phyloP scores from a whole-genome alignment of 2,797 vertebrate species.

The Arrhamphus sclerolepis region DNA sequence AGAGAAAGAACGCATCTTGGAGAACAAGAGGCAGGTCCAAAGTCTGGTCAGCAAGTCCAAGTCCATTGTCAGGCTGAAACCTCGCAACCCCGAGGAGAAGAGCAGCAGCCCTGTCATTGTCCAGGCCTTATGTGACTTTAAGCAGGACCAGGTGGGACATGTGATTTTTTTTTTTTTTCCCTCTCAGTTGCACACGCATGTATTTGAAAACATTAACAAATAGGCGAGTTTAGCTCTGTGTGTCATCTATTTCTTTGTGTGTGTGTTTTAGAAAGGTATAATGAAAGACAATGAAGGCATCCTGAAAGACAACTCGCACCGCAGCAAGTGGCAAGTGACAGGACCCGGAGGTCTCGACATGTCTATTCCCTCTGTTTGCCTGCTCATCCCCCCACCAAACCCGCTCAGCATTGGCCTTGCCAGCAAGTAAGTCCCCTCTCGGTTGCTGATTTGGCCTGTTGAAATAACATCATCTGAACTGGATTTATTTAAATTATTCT shows the following conservation, averaged over 20 bases:
- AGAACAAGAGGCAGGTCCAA: constrained; percentile 93
- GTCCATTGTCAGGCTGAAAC: constrained; percentile 91
- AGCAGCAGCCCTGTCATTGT: constrained; percentile 86
- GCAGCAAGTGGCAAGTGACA: constrained; percentile 96
- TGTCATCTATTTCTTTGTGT: neutral
- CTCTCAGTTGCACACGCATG: neutral
- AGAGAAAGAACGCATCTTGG: constrained; percentile 89
- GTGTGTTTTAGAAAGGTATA: constrained; percentile 85
- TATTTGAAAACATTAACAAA: neutral
- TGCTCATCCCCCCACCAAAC: constrained; percentile 94
- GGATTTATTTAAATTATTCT: no score
- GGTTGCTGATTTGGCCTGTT: neutral
- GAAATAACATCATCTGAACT: neutral
- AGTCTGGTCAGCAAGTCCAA: constrained; percentile 93
- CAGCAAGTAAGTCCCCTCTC: constrained; percentile 83
- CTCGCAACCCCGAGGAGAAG: constrained; percentile 90
- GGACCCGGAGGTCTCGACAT: constrained; percentile 96
- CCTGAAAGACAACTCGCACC: constrained; percentile 93
- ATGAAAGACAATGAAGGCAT: constrained; percentile 92
- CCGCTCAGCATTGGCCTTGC: constrained; percentile 88
- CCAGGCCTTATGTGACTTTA: constrained; percentile 94
- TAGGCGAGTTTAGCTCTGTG: neutral
- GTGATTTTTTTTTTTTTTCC: neutral
- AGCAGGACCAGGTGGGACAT: constrained; percentile 92
- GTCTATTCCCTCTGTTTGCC: constrained; percentile 92